phyloP scores from a whole-genome alignment of 2,113 vertebrate genomes.

The Daphoenositta chrysoptera region DNA sequence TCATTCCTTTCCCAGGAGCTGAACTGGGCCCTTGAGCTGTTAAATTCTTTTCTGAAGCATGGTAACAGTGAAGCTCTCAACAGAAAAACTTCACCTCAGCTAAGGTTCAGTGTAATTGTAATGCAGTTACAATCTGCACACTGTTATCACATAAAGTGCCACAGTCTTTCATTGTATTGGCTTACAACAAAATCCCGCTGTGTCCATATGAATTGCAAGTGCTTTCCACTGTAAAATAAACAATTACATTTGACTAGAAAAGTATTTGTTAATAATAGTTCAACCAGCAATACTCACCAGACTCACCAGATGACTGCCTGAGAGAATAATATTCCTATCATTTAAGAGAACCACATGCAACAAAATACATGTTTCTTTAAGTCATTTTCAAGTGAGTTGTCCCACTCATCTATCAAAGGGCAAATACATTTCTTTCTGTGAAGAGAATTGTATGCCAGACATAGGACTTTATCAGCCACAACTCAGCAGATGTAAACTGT shows the following conservation, averaged over 20 bases:
- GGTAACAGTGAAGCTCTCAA: neutral
- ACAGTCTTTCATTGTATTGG: constrained; percentile 15
- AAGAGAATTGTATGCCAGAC: neutral
- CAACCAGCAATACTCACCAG: neutral
- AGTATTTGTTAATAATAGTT: neutral
- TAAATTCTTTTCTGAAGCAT: neutral
- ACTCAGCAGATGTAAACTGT: neutral
- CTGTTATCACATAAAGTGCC: constrained; percentile 5
- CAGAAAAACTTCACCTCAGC: neutral
- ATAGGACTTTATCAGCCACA: neutral
- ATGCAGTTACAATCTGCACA: neutral
- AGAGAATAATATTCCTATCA: neutral
- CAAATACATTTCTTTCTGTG: neutral
- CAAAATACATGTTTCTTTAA: neutral
- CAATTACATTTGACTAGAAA: neutral
- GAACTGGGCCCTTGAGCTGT: neutral
- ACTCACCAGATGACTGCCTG: neutral
- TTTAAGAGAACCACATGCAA: neutral
- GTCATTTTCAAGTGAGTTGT: neutral
- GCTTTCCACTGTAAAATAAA: constrained; percentile 3
- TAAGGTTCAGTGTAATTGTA: neutral
- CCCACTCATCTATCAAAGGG: neutral
- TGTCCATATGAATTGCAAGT: constrained; percentile 6
- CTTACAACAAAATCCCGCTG: constrained; percentile 19
- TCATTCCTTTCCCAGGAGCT: neutral